phyloP scores from a whole-genome alignment of 1,140 invertebrate species.

The Heliconius congener region DNA sequence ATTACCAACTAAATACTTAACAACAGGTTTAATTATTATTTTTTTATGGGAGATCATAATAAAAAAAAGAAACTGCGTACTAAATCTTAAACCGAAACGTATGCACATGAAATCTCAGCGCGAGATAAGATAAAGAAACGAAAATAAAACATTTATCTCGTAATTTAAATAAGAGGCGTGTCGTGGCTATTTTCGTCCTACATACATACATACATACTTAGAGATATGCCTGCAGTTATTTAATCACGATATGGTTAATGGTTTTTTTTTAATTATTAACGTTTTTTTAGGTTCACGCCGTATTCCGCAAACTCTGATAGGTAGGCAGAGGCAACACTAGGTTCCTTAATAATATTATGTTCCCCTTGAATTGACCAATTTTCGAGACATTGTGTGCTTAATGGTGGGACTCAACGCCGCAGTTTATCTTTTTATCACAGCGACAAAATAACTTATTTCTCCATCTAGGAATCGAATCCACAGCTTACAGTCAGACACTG shows the following conservation, averaged over 20 bases:
- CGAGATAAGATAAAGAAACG: background rate
- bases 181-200: background rate
- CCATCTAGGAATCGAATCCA: too few species aligned
- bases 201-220: background rate
- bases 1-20: background rate
- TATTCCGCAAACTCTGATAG: too few species aligned
- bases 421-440: too few species aligned
- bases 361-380: too few species aligned
- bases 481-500: too few species aligned
- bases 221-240: background rate
- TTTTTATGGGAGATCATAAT: background rate
- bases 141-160: conserved; percentile 1
- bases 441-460: too few species aligned
- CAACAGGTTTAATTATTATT: background rate
- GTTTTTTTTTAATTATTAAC: background rate
- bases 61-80: background rate
- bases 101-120: background rate
- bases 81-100: background rate
- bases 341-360: too few species aligned
- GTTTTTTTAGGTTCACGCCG: too few species aligned
- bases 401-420: too few species aligned
- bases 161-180: background rate
- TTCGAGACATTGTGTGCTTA: too few species aligned
- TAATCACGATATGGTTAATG: background rate
- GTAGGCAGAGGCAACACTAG: too few species aligned